Evolutionary conservation across 1,140 invertebrate genomes (phyloP).

Genomic region (honey bee (Apis mellifera)): Amel_HAv3.1 CM009934.2:7916501-7917000

Average conservation of each 20-base stretch:
- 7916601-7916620: neutral
- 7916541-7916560: neutral
- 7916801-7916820: constrained; percentile 2
- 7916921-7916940: too few species aligned
- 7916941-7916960: too few species aligned
- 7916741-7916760: constrained; percentile 7
- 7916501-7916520: neutral
- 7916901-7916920: too few species aligned
- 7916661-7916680: constrained; percentile 27
- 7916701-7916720: constrained; percentile 18
- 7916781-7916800: constrained; percentile 10
- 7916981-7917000: too few species aligned
- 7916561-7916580: neutral
- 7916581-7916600: constrained; percentile 4
- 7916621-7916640: neutral
- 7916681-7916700: constrained; percentile 12
- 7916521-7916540: constrained; percentile 6
- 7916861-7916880: neutral
- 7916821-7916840: constrained; percentile 20
- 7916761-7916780: neutral
- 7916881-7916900: too few species aligned
- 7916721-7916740: neutral
- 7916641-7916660: neutral
- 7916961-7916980: too few species aligned
- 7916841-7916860: neutral